Evolutionary conservation across 2,888 invertebrate genomes (phyloP).

Genomic region (Campaea margaritaria): DNA sequence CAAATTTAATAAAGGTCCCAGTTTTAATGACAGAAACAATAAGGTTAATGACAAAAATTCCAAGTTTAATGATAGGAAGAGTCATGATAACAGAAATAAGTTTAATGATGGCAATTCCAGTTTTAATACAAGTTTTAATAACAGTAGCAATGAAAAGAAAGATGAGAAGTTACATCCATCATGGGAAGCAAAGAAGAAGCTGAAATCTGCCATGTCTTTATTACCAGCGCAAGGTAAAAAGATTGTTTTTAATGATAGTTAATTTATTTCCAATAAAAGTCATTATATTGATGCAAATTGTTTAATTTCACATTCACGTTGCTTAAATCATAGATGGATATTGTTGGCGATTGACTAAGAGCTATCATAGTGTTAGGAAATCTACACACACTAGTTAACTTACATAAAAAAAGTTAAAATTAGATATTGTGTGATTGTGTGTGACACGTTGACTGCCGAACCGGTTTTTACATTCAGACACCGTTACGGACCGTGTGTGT

Average conservation of each 20-base stretch:
- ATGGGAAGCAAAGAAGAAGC: constrained; percentile 82
- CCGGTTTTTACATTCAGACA: no score
- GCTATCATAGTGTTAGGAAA: no score
- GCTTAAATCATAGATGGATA: no score
- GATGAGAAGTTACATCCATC: constrained; percentile 82
- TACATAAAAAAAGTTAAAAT: no score
- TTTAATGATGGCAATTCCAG: constrained; percentile 35
- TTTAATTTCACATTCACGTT: constrained; percentile 21
- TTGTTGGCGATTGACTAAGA: no score
- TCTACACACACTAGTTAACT: no score
- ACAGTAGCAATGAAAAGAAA: constrained; percentile 45
- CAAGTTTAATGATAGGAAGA: constrained; percentile 37
- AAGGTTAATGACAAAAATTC: constrained; percentile 31
- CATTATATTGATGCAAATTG: background rate
- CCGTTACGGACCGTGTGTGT: no score
- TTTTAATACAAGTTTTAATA: constrained; percentile 27
- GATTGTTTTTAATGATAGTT: constrained; percentile 74
- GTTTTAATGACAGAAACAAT: constrained; percentile 37
- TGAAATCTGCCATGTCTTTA: constrained; percentile 60
- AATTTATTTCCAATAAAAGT: constrained; percentile 15
- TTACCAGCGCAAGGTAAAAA: constrained; percentile 80
- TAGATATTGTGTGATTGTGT: no score
- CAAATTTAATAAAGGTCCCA: constrained; percentile 26
- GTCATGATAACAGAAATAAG: constrained; percentile 35
- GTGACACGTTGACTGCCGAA: no score